Evolutionary conservation across 2,888 invertebrate species (phyloP).

Genomic region (Didymodactylos carnosus): DNA sequence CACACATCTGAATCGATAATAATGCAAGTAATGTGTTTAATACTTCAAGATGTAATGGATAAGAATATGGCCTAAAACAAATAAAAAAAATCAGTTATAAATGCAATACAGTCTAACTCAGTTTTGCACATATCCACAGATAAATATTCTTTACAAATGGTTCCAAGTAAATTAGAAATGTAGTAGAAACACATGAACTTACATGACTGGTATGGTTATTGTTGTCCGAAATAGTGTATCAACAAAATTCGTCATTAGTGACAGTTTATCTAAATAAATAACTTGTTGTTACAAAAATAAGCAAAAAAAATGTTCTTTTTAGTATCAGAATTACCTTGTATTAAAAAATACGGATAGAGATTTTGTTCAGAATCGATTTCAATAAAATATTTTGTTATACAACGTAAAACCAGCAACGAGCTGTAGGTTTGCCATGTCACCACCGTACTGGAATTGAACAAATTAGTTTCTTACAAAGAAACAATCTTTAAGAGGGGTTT

Average conservation of each 20-base stretch:
- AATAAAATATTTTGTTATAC: conserved; percentile 60
- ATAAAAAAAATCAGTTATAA: background rate
- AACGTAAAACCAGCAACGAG: conserved; percentile 65
- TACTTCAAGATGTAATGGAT: conserved; percentile 46
- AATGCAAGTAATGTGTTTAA: conserved; percentile 64
- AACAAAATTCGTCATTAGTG: background rate
- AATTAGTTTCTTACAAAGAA: background rate
- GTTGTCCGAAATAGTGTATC: conserved; percentile 1
- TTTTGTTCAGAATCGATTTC: conserved; percentile 74
- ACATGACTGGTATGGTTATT: conserved; percentile 4
- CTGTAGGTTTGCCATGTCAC: conserved; percentile 86
- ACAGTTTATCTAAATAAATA: background rate
- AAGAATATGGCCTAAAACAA: conserved; percentile 6
- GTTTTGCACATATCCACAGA: background rate
- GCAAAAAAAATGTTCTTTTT: background rate
- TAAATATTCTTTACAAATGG: background rate
- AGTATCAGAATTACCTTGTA: background rate
- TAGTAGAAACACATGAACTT: background rate
- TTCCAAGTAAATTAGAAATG: background rate
- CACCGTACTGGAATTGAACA: conserved; percentile 42
- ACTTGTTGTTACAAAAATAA: background rate
- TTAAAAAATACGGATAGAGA: conserved; percentile 34
- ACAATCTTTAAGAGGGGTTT: conserved; percentile 4
- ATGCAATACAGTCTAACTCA: background rate
- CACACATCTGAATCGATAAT: conserved; percentile 57